A percentile compares a stretch with the other conserved stretches of the same genome.
phyloP scores from a whole-genome alignment of 2,797 vertebrate genomes.

The Moxostoma hubbsi region DNA sequence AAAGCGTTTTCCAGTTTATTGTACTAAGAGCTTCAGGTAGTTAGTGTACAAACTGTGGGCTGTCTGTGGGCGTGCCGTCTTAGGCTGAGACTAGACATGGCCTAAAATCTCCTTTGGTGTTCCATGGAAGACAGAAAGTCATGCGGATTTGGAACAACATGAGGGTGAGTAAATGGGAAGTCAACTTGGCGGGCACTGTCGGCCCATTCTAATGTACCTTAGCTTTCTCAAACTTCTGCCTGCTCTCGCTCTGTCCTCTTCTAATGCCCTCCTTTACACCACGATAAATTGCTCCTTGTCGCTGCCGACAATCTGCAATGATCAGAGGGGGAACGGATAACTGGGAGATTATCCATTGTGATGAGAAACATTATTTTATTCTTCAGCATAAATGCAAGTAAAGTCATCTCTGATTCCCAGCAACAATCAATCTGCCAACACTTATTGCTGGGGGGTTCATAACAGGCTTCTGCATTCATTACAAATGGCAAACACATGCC shows the following conservation, averaged over 20 bases:
- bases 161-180: too few relatives aligned
- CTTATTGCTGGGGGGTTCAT: constrained; percentile 50
- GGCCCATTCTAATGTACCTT: too few relatives aligned
- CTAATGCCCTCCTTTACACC: not conserved
- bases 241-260: constrained; percentile 20
- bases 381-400: constrained; percentile 59
- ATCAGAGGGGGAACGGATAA: constrained; percentile 44
- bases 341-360: constrained; percentile 63
- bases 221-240: not conserved
- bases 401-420: constrained; percentile 61
- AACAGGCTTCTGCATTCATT: constrained; percentile 54
- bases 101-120: too few relatives aligned
- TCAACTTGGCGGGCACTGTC: too few relatives aligned
- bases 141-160: too few relatives aligned
- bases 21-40: too few relatives aligned
- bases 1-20: too few relatives aligned
- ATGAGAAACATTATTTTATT: constrained; percentile 65
- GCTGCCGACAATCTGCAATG: constrained; percentile 35
- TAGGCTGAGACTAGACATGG: too few relatives aligned
- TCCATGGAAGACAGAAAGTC: too few relatives aligned
- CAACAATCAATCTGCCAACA: constrained; percentile 60
- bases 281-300: constrained; percentile 35
- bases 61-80: too few relatives aligned
- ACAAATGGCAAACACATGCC: constrained; percentile 33
- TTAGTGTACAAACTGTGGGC: too few relatives aligned